Percentiles rank a stretch among this genome's conserved stretches.
Conservation (phyloP, 1,140 invertebrate species). For the Anastrepha obliqua region DNA sequence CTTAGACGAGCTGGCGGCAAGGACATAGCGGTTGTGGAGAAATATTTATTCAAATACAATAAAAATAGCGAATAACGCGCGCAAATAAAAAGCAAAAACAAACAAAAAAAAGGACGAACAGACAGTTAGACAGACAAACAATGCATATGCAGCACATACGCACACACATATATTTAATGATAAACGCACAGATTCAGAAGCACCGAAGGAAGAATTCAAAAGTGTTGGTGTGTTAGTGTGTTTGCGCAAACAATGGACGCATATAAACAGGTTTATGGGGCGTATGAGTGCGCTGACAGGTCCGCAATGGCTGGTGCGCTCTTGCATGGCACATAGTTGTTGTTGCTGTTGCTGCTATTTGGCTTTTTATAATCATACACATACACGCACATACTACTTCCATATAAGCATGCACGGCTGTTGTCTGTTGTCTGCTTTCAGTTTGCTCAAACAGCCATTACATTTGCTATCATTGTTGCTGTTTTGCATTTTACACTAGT, state of each 20-base stretch:
- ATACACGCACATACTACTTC: background rate
- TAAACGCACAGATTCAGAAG: too few species aligned
- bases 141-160: background rate
- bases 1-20: constrained; percentile 35
- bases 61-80: constrained; percentile 39
- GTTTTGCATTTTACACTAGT: background rate
- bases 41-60: constrained; percentile 45
- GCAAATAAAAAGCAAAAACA: background rate
- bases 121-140: background rate
- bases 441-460: background rate
- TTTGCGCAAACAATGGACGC: background rate
- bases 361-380: background rate
- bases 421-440: background rate
- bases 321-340: background rate
- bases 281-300: constrained; percentile 24
- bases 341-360: constrained; percentile 17
- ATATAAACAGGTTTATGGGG: background rate
- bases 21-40: background rate
- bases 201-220: too few species aligned
- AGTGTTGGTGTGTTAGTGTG: background rate
- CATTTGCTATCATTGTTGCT: background rate
- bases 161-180: background rate
- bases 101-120: background rate
- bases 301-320: constrained; percentile 2
- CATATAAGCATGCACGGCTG: background rate